Evolutionary conservation across 2,888 invertebrate species (phyloP).

Genomic region (Monoplex corrugatus): DNA sequence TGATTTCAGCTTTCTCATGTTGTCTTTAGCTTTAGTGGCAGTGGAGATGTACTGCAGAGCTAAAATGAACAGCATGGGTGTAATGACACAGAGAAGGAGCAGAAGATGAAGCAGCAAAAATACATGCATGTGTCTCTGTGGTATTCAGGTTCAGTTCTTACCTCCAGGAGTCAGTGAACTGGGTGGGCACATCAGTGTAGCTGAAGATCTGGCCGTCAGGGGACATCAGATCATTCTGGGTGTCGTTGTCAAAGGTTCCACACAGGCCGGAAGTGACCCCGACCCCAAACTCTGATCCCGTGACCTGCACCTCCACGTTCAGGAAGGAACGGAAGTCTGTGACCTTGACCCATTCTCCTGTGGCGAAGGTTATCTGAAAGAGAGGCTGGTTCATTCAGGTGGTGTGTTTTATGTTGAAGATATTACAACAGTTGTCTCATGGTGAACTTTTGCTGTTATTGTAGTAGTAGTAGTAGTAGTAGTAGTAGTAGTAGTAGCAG

Average conservation of each 20-base stretch:
- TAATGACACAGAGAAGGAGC: no score
- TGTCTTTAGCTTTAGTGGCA: no score
- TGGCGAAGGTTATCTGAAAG: slow-evolving; percentile 32
- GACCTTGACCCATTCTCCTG: slow-evolving; percentile 44
- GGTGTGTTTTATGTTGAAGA: neutral
- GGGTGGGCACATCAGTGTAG: slow-evolving; percentile 7
- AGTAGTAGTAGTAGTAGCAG: no score
- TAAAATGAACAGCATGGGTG: no score
- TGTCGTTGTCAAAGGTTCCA: slow-evolving; percentile 49
- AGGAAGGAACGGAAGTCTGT: slow-evolving; percentile 47
- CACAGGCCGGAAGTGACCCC: slow-evolving; percentile 37
- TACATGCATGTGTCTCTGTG: no score
- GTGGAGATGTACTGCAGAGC: no score
- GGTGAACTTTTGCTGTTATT: no score
- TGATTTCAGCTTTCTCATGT: no score
- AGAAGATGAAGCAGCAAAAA: no score
- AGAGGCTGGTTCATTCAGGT: neutral
- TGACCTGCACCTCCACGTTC: slow-evolving; percentile 50
- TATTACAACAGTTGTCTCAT: no score
- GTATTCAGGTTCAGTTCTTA: no score
- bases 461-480: no score
- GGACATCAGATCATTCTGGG: slow-evolving; percentile 25
- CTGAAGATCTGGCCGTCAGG: slow-evolving; percentile 26
- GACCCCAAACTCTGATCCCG: slow-evolving; percentile 40
- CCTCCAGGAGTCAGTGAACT: slow-evolving; percentile 44